Evolutionary conservation across 2,797 vertebrate genomes (phyloP).

Genomic region (Halcyon chelicuti): DNA sequence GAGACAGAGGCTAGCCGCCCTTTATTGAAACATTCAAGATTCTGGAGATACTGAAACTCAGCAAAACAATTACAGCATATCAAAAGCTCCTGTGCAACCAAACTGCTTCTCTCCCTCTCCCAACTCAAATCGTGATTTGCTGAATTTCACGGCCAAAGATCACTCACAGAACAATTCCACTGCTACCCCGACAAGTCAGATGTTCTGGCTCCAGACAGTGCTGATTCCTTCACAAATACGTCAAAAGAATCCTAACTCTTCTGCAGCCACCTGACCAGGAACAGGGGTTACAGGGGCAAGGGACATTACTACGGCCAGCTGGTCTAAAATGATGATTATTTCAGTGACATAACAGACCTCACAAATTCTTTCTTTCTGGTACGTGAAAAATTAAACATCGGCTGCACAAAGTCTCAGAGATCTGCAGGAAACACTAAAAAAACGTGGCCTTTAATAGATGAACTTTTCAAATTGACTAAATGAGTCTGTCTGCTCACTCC

Average conservation of each 20-base stretch:
- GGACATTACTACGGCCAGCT: background rate
- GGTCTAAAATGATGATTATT: background rate
- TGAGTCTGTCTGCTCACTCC: slow-evolving; percentile 34
- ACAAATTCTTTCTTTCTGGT: background rate
- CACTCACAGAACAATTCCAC: background rate
- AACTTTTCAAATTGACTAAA: background rate
- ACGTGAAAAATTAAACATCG: background rate
- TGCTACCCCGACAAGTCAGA: background rate
- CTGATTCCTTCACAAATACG: background rate
- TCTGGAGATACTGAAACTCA: background rate
- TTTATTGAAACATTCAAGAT: background rate
- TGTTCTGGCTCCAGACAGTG: background rate
- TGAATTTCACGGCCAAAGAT: background rate
- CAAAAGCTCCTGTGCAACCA: background rate
- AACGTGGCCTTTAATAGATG: background rate
- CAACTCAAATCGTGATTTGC: background rate
- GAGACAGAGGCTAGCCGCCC: background rate
- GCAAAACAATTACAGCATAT: background rate
- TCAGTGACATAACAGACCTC: background rate
- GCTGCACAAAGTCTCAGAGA: background rate
- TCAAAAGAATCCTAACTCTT: background rate
- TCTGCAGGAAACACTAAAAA: background rate
- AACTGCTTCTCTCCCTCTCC: background rate
- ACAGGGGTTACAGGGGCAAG: fast-evolving
- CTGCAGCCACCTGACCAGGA: background rate